Base-by-base conservation (phyloP, 64 coral and sea anemone species). In the Montipora sp. region DNA sequence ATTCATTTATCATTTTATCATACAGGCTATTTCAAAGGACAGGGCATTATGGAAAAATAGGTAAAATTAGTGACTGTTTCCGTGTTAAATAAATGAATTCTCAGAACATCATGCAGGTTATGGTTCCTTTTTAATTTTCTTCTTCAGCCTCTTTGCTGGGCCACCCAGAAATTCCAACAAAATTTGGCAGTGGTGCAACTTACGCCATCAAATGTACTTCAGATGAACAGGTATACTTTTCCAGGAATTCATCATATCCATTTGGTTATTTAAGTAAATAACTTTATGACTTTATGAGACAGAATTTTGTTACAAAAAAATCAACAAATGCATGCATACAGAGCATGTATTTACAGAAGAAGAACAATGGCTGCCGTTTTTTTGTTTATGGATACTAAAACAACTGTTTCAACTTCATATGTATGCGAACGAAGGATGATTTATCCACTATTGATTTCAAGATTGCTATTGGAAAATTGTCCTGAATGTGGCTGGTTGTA, bases 191-290 rank as follows among this genome's bases (percentile, higher is more conserved):
- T 27, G 79, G 80, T 27, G 80, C 80, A 50, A 81, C 57, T 5
- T 72, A 92, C 24, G 73, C 60, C 2, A 44, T 92, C 23, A 15
- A 69, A 5, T 84, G 90, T 44, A 48, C 55, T 46, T 92, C 90
- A 51, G 90, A 92, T 92, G 60, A 83, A 61, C 80, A 92, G 22
- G 90, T 92, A 75, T 7, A 22, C 5, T 23, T 21, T n/a, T 71
- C 68, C 20, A 2, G 68, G 19, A 21, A 4, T 22, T 69, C n/a
- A 16, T 85, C 60, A 63, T 16, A 63, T 11, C 60, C 60, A 4
- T 7, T 63, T 15, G 60, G 11, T 14, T 63, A 19, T 63, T 3
- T 1, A 4, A 2, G 53, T 11, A 57, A 57, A 8, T 6, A 57
- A 57, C 53, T 57, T 57, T 57, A 5, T 6, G 11, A 6, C 53